Base-by-base conservation (phyloP, 2,113 vertebrate species). In the Acanthochromis polyacanthus region DNA sequence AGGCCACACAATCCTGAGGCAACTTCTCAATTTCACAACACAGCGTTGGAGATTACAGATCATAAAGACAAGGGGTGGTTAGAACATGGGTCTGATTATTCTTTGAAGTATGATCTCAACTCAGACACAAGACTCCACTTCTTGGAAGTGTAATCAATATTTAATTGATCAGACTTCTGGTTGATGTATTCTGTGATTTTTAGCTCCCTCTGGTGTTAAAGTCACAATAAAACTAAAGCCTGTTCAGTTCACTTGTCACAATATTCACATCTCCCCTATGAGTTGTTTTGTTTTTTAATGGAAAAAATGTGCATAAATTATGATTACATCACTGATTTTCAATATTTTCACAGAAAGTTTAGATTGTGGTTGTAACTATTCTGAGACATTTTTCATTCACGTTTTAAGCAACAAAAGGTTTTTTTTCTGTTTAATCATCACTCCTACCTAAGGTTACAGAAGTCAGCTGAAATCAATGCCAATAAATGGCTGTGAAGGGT, bases 171-270 rank as follows among this genome's bases (percentile, higher is more conserved):
- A 60, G n/a, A 28, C 12, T 0, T 32, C 7, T 4, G 15, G 7
- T 71, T 30, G 25, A n/a, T 50, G 11, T 46, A 20, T 17, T 16
- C 25, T 15, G 1, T 8, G 19, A 74, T 11, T 53, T 38, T 38
- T 16, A 80, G 69, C 66, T 20, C 82, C 86, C 59, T 59, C 78
- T 85, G 60, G 64, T 82, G 80, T 20, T 36, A 36, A 16, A 10
- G 4, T 5, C 5, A 14, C 1, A 19, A 3, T 16, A 17, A 32
- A 43, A 22, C 32, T 1, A 40, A 16, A 40, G n/a, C 2, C 6
- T 30, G 1, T 36, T 8, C 32, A 36, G 32, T 36, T 9, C 1
- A 8, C 32, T 8, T 36, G 1, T 5, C 10, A 57, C 19, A 48
- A 17, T 45, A 23, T 40, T 63, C 19, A 55, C 30, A 65, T 25